Evolutionary conservation across 2,888 invertebrate genomes (phyloP).

Genomic region (Glaucopsyche alexis): DNA sequence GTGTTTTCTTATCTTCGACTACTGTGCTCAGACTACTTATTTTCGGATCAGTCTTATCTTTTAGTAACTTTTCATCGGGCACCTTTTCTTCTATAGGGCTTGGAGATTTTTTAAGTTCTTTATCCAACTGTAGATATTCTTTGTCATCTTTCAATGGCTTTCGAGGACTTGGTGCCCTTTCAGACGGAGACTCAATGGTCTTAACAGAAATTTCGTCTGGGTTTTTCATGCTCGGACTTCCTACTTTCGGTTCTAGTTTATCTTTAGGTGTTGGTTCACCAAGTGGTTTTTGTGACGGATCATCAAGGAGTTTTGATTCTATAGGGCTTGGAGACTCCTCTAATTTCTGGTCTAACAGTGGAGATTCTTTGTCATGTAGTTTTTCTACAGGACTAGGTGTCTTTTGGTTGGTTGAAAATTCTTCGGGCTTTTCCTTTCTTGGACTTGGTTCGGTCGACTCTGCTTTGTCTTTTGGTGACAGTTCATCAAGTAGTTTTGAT

Average conservation of each 20-base stretch:
- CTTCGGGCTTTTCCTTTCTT: not conserved
- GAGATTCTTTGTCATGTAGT: not conserved
- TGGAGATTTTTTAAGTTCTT: conserved; percentile 28
- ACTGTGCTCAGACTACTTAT: not conserved
- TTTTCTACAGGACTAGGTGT: conserved; percentile 6
- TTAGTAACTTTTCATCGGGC: not conserved
- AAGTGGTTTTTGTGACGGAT: not conserved
- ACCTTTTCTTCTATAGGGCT: conserved; percentile 27
- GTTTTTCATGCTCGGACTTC: not conserved
- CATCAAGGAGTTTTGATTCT: not conserved
- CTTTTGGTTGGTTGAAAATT: not conserved
- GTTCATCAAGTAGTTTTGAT: too few relatives aligned
- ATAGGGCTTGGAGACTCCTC: conserved; percentile 12
- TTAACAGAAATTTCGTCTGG: not conserved
- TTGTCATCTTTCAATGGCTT: not conserved
- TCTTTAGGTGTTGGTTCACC: not conserved
- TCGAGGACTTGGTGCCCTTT: conserved; percentile 29
- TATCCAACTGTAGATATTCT: not conserved
- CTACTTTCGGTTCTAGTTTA: not conserved
- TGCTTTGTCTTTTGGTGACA: not conserved
- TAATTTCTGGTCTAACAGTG: not conserved
- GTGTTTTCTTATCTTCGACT: too few relatives aligned
- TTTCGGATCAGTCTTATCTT: not conserved
- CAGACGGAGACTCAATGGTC: not conserved
- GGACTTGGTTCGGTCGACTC: not conserved